Conservation (phyloP, 2,113 vertebrate genomes). For the Misgurnus mizolepis region DNA sequence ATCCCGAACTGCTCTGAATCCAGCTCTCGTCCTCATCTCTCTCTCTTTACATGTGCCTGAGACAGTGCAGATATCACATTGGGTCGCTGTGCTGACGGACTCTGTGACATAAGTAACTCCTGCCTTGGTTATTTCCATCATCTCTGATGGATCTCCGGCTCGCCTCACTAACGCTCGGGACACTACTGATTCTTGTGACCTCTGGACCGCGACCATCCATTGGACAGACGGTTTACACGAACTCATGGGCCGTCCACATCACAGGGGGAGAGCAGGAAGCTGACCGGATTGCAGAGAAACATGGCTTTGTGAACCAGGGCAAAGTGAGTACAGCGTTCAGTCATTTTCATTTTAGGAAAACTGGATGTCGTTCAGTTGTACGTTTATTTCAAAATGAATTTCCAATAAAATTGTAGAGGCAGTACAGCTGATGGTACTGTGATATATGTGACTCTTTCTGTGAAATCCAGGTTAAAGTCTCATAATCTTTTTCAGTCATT, state of each 20-base stretch:
- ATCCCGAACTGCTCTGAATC: constrained; percentile 63
- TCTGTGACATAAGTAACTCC: constrained; percentile 61
- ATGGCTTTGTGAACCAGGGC: constrained; percentile 90
- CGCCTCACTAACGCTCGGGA: constrained; percentile 72
- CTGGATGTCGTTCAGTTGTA: not conserved
- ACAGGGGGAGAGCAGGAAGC: constrained; percentile 81
- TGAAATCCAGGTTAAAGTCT: too few species aligned
- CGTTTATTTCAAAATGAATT: not conserved
- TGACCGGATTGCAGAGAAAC: constrained; percentile 81
- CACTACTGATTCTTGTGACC: constrained; percentile 75
- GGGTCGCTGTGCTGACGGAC: constrained; percentile 61
- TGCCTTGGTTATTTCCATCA: constrained; percentile 63
- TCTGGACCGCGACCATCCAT: constrained; percentile 70
- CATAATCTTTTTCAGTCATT: too few species aligned
- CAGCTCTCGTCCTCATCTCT: constrained; percentile 50
- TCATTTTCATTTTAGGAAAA: not conserved
- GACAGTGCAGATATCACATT: constrained; percentile 56
- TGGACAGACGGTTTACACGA: constrained; percentile 85
- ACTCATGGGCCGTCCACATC: constrained; percentile 93
- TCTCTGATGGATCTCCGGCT: constrained; percentile 65
- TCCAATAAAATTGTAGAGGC: too few species aligned
- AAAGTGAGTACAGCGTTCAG: constrained; percentile 75
- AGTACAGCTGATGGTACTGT: too few species aligned
- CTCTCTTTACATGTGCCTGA: constrained; percentile 62
- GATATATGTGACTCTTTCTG: too few species aligned